phyloP scores from a whole-genome alignment of 2,797 vertebrate species.

The Brachyrhaphis roseni region DNA sequence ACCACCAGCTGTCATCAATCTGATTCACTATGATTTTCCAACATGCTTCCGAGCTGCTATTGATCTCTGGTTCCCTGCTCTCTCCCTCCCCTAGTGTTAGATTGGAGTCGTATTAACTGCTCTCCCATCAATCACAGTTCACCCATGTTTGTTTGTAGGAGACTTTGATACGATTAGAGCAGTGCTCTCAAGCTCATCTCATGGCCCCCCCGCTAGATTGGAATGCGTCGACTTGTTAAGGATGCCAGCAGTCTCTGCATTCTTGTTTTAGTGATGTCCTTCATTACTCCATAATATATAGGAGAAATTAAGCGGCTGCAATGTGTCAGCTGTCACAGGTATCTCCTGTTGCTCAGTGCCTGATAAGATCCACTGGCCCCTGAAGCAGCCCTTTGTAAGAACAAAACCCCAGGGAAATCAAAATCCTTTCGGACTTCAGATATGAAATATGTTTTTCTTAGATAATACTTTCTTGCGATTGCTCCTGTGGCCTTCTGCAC shows the following conservation, averaged over 20 bases:
- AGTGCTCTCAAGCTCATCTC: constrained; percentile 28
- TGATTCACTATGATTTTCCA: constrained; percentile 70
- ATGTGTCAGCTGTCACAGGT: constrained; percentile 73
- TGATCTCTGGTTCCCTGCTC: constrained; percentile 58
- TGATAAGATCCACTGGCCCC: constrained; percentile 72
- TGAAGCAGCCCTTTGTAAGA: constrained; percentile 45
- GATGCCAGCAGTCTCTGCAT: constrained; percentile 42
- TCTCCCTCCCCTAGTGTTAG: constrained; percentile 41
- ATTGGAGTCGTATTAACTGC: constrained; percentile 72
- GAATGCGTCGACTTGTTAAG: constrained; percentile 45
- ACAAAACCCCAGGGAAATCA: constrained; percentile 49
- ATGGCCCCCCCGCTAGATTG: constrained; percentile 16
- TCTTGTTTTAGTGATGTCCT: constrained; percentile 54
- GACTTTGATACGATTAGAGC: constrained; percentile 78
- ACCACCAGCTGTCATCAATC: constrained; percentile 75
- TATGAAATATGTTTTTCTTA: constrained; percentile 51
- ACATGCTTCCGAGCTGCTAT: constrained; percentile 72
- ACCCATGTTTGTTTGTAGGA: constrained; percentile 76
- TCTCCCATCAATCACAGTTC: constrained; percentile 75
- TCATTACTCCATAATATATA: constrained; percentile 64
- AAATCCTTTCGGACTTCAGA: constrained; percentile 30
- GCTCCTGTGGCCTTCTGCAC: constrained; percentile 40
- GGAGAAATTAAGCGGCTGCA: constrained; percentile 75
- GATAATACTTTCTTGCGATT: constrained; percentile 38
- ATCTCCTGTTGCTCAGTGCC: constrained; percentile 63